A percentile compares a stretch with the other conserved stretches of the same genome.
These are phyloP conservation scores for Coranthus polyacanthus DNA, from an alignment of 2,797 vertebrate species.

Conservation along the genomic window DNA sequence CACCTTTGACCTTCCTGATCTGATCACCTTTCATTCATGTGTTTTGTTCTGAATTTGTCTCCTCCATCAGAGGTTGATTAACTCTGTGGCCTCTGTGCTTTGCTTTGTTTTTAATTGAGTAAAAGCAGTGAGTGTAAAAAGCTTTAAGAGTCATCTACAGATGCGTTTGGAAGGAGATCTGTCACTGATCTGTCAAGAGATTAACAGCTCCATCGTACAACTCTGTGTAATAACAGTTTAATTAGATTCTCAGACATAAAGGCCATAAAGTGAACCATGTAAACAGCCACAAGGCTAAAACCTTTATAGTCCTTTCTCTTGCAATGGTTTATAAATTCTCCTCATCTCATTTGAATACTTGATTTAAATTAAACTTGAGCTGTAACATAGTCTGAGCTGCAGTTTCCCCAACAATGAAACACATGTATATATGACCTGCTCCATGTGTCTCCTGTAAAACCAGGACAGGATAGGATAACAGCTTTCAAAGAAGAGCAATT, in stretches of 20 bases:
- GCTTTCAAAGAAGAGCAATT: background rate
- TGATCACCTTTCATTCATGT: constrained; percentile 4
- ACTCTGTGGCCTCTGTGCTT: background rate
- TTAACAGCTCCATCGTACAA: background rate
- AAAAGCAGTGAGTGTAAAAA: constrained; percentile 2
- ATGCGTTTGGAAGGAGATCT: constrained; percentile 7
- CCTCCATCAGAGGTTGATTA: constrained; percentile 2
- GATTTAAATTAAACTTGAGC: constrained; percentile 20
- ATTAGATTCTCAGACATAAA: constrained; percentile 20
- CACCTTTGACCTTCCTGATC: too few species aligned
- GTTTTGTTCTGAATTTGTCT: constrained; percentile 7
- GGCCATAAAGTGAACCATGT: constrained; percentile 17
- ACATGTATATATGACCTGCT: background rate
- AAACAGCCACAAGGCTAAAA: constrained; percentile 7
- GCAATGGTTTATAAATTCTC: background rate
- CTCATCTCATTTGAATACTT: background rate
- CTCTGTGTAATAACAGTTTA: constrained; percentile 24
- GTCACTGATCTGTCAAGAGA: background rate
- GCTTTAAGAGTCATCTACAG: background rate
- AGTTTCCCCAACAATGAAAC: background rate
- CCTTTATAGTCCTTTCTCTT: constrained; percentile 18
- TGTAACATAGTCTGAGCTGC: constrained; percentile 1
- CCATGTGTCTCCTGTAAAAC: constrained; percentile 5
- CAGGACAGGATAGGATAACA: background rate
- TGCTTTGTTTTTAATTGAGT: constrained; percentile 3